Evolutionary conservation across 1,140 invertebrate species (phyloP).

Genomic region (Heliconius congener): DNA sequence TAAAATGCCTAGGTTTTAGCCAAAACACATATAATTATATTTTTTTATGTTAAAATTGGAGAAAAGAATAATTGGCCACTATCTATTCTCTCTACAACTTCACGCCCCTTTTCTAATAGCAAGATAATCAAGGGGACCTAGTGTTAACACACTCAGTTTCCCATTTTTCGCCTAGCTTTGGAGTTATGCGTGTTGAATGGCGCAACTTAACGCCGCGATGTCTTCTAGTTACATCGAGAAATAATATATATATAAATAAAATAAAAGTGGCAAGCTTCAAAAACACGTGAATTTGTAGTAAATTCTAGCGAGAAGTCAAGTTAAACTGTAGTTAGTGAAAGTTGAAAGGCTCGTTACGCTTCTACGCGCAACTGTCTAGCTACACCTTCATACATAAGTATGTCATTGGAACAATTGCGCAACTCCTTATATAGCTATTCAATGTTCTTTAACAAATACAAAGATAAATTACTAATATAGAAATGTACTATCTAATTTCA

Average conservation of each 20-base stretch:
- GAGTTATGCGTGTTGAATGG: too few species aligned
- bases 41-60: background rate
- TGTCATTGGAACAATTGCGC: conserved; percentile 10
- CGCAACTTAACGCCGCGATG: too few species aligned
- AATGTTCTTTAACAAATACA: background rate
- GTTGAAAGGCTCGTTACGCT: conserved; percentile 18
- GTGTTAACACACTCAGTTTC: too few species aligned
- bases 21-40: background rate
- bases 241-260: too few species aligned
- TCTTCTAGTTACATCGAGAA: too few species aligned
- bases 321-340: conserved; percentile 22
- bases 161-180: too few species aligned
- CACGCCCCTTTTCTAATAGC: too few species aligned
- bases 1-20: too few species aligned
- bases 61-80: background rate
- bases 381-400: background rate
- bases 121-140: too few species aligned
- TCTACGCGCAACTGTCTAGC: background rate
- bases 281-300: background rate
- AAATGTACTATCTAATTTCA: background rate
- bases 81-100: too few species aligned
- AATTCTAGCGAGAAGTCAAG: background rate
- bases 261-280: too few species aligned
- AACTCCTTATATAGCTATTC: background rate
- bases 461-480: background rate